These are phyloP conservation scores for Crocodylus rhombifer DNA, from an alignment of 2,797 vertebrate species.

Conservation along the genomic window DNA sequence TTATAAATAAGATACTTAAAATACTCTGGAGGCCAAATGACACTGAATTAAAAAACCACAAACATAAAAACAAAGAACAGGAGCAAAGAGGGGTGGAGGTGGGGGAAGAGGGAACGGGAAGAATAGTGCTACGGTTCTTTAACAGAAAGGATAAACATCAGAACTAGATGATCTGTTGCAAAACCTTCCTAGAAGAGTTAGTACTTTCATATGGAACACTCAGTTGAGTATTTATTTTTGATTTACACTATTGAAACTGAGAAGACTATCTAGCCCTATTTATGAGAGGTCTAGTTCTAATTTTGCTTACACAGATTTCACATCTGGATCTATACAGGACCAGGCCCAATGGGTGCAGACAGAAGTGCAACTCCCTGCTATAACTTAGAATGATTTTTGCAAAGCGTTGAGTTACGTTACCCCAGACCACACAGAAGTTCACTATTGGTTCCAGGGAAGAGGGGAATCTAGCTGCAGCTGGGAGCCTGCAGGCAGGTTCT, in stretches of 20 bases:
- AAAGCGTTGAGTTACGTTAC: too few species aligned
- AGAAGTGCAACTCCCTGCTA: too few species aligned
- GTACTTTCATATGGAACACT: neutral
- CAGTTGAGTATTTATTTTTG: neutral
- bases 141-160: neutral
- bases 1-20: neutral
- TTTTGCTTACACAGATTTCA: neutral
- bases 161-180: neutral
- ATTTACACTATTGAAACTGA: neutral
- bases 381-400: too few species aligned
- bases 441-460: too few species aligned
- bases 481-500: too few species aligned
- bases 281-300: neutral
- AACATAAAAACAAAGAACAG: neutral
- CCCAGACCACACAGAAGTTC: too few species aligned
- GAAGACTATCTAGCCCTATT: neutral
- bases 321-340: neutral
- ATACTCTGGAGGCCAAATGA: neutral
- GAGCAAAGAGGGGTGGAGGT: too few species aligned
- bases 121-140: neutral
- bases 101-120: neutral
- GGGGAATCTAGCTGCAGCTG: too few species aligned
- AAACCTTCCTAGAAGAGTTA: neutral
- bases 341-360: neutral
- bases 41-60: neutral